Evolutionary conservation across 2,888 invertebrate species (phyloP).

Genomic region (Ceriagrion tenellum): DNA sequence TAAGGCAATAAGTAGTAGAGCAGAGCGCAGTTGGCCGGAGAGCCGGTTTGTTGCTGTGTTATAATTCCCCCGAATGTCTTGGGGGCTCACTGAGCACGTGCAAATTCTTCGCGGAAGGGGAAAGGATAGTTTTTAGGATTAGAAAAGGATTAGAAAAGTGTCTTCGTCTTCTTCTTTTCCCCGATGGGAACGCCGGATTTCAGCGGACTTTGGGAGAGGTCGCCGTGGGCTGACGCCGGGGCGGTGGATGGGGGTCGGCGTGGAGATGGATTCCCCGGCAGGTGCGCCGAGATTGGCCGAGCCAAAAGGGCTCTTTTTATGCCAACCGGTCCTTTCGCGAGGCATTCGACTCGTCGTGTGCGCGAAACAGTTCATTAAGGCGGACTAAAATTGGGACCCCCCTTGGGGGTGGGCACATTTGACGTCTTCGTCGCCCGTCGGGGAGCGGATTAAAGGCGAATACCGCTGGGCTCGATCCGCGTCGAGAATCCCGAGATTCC

Average conservation of each 20-base stretch:
- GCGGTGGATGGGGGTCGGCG: not conserved
- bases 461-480: not conserved
- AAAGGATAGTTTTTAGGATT: not conserved
- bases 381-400: slow-evolving; percentile 37
- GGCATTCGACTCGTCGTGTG: not conserved
- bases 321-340: slow-evolving; percentile 5
- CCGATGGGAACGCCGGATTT: not conserved
- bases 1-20: too few species aligned
- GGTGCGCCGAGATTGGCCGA: slow-evolving; percentile 13
- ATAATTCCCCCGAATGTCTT: not conserved
- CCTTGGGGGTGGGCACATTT: not conserved
- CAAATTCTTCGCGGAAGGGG: not conserved
- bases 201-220: not conserved
- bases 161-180: not conserved
- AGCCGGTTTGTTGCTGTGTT: too few species aligned
- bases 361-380: slow-evolving; percentile 49
- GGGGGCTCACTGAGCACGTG: not conserved
- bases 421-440: not conserved
- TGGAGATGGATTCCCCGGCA: slow-evolving; percentile 34
- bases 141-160: too few species aligned
- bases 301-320: not conserved
- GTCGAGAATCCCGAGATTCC: not conserved
- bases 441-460: not conserved
- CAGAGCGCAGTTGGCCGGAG: too few species aligned
- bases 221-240: not conserved